Percentiles rank a stretch among this genome's conserved stretches.
These are phyloP conservation scores for Plebejus argus DNA, from an alignment of 2,888 invertebrate species.

Conservation along the genomic window DNA sequence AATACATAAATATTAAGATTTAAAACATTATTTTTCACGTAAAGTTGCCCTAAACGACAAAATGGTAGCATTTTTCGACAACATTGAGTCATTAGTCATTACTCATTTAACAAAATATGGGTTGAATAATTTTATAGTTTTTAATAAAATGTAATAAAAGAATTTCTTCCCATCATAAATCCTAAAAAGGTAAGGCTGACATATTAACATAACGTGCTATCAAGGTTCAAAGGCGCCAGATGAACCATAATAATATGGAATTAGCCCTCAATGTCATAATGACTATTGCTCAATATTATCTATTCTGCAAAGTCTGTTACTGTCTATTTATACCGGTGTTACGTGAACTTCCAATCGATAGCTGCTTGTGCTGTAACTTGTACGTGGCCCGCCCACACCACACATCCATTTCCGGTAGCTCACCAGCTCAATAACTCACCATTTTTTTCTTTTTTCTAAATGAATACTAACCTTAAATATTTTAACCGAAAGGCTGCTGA, in stretches of 20 bases:
- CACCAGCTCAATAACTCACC: neutral
- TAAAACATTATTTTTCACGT: too few species aligned
- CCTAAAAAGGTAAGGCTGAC: too few species aligned
- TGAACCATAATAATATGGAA: neutral
- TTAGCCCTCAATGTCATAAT: neutral
- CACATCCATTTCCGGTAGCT: neutral
- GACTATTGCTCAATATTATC: neutral
- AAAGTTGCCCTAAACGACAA: too few species aligned
- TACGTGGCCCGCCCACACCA: constrained; percentile 35
- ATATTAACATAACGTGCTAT: neutral
- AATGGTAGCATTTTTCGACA: too few species aligned
- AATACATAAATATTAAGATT: too few species aligned
- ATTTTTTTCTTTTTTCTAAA: neutral
- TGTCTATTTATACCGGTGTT: constrained; percentile 52
- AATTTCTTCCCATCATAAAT: too few species aligned
- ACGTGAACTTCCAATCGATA: constrained; percentile 50
- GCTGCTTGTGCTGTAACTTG: constrained; percentile 14
- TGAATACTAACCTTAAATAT: neutral
- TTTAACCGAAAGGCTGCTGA: too few species aligned
- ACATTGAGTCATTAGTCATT: too few species aligned
- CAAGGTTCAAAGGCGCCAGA: neutral
- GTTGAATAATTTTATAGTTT: too few species aligned
- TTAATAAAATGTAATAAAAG: too few species aligned
- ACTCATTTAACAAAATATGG: too few species aligned
- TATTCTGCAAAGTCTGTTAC: constrained; percentile 42